phyloP scores from a whole-genome alignment of 2,888 invertebrate species.

The Dorcus parallelipipedus region DNA sequence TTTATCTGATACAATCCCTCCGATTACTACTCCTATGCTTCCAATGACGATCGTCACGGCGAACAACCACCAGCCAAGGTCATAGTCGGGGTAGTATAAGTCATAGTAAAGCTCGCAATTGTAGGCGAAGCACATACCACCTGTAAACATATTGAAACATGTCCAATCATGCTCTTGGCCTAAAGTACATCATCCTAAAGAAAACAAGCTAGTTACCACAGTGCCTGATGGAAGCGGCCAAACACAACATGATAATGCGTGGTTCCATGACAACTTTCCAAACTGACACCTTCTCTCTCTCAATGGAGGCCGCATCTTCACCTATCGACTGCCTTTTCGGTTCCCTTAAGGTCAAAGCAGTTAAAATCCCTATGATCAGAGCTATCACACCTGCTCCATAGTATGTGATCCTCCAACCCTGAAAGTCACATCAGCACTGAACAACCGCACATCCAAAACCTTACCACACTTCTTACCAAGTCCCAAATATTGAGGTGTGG shows the following conservation, averaged over 20 bases:
- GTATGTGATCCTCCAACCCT: constrained; percentile 84
- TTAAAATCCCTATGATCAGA: constrained; percentile 65
- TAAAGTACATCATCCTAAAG: neutral
- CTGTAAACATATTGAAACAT: constrained; percentile 44
- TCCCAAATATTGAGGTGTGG: constrained; percentile 72
- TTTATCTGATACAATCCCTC: constrained; percentile 78
- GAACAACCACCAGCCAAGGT: constrained; percentile 87
- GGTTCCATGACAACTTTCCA: constrained; percentile 78
- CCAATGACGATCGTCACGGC: constrained; percentile 85
- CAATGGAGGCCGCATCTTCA: constrained; percentile 51
- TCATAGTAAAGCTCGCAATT: constrained; percentile 88
- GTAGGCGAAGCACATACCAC: constrained; percentile 88
- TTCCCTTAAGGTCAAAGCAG: constrained; percentile 72
- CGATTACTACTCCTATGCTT: constrained; percentile 70
- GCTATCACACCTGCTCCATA: constrained; percentile 76
- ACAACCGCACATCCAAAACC: neutral
- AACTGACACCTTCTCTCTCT: constrained; percentile 48
- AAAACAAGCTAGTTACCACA: constrained; percentile 57
- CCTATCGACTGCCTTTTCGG: constrained; percentile 74
- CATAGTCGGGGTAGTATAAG: constrained; percentile 83
- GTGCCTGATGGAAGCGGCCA: constrained; percentile 86
- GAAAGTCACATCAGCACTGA: constrained; percentile 17
- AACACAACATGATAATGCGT: constrained; percentile 71
- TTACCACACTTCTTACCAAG: constrained; percentile 56
- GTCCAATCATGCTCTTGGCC: neutral